Evolutionary conservation across 2,888 invertebrate genomes (phyloP), one percentile per base, ranked within the genome.

Genomic region (Adineta ricciae): DNA sequence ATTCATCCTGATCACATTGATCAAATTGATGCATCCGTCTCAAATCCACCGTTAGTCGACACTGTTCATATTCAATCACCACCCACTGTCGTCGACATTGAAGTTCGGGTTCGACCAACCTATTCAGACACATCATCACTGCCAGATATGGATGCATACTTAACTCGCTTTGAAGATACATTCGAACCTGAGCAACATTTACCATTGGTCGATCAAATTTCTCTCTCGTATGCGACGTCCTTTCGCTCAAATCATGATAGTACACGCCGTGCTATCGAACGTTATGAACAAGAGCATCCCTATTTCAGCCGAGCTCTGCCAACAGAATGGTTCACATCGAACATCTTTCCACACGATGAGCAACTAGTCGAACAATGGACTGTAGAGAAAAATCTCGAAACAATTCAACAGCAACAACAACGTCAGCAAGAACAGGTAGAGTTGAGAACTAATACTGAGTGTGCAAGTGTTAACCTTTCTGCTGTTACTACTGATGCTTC

Each of bases 321-420:
- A 19, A 9, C 19, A 2, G 78, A 78, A 78, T 78, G 78, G 78
- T n/a, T 41, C 0, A 8, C 36, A n/a, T 32, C 38, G n/a, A 24
- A 7, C 2, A n/a, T n/a, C 9, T 32, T 41, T 3, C 78, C 38
- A 3, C 41, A 78, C n/a, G 78, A 78, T 78, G 78, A 78, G n/a
- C 78, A 78, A 78, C n/a, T 78, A 78, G 78, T 78, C 41, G 78
- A 78, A 41, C 78, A 78, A 78, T 41, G 38, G 38, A 41, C n/a
- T 0, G 7, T 78, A 19, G 78, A 78, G n/a, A 78, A 24, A 78
- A 41, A 78, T 41, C n/a, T 78, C 21, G 78, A 78, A n/a, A 41
- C 78, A 11, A 41, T 78, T 3, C 41, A 78, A 78, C 41, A 24
- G 11, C 46, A 46, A 46, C 46, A 46, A 46, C 46, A 46, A 46